A percentile compares a stretch with the other conserved stretches of the same genome.
Evolutionary conservation across 2,113 vertebrate species (phyloP).

Genomic region (Vireo altiloquus): DNA sequence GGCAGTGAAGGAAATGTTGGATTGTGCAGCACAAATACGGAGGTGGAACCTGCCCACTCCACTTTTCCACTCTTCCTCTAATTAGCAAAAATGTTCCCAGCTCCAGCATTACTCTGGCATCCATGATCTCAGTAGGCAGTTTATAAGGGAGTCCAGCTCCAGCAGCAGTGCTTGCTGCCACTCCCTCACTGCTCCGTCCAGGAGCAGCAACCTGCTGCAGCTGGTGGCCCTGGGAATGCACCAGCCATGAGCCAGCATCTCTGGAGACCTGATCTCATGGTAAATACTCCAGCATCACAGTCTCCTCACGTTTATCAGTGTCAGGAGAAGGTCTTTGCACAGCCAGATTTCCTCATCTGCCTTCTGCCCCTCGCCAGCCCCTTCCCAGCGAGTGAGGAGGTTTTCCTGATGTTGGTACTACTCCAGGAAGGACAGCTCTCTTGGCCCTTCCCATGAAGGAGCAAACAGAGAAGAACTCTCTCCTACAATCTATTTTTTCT

Average conservation of each 20-base stretch:
- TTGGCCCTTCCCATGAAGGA: fast-evolving
- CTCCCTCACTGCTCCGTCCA: fast-evolving
- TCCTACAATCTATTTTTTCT: background rate
- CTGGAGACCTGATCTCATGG: background rate
- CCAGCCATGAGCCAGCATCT: fast-evolving
- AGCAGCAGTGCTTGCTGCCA: background rate
- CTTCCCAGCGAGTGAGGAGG: background rate
- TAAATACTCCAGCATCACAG: background rate
- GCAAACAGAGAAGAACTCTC: background rate
- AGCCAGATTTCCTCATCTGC: background rate
- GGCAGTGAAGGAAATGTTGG: background rate
- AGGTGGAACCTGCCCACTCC: background rate
- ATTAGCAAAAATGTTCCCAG: background rate
- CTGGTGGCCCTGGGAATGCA: background rate
- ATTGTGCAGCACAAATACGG: fast-evolving
- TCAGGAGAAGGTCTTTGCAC: background rate
- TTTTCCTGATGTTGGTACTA: background rate
- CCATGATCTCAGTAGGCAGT: background rate
- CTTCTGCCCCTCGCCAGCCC: background rate
- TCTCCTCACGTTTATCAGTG: background rate
- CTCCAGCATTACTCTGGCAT: background rate
- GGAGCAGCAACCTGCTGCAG: background rate
- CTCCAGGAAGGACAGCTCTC: background rate
- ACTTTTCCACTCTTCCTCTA: background rate
- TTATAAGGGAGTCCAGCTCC: background rate